Evolutionary conservation across 2,113 vertebrate species (phyloP), one percentile per base, ranked within the genome.

Genomic region (Pteruthius melanotis): DNA sequence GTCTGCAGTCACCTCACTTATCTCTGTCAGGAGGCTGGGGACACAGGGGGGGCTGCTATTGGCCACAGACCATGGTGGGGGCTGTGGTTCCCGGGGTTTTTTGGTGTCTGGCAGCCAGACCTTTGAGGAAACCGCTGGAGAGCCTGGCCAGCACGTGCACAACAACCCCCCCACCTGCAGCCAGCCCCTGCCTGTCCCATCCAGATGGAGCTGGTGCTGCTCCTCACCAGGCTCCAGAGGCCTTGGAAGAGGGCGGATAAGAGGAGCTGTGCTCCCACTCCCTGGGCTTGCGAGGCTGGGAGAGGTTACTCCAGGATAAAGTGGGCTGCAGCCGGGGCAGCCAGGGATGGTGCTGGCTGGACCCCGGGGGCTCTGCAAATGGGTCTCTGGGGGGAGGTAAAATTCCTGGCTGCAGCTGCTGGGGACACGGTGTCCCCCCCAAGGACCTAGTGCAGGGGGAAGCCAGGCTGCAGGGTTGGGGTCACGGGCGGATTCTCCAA

Each of bases 121-220:
- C 68, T 80, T 23, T 9, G 78, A 53, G 20, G 64, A 75, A 74
- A 20, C 18, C 1, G 0, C 39, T 5, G 6, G 60, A 44, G 52
- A 90, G 83, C 87, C 76, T 0, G 4, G 44, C 33, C 8, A 3
- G 83, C 90, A 61, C 24, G 10, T 69, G 37, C n/a, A 16, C 35
- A 3, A 7, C 45, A 31, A 9, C n/a, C 83, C 45, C 13, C 88
- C 75, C 75, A 64, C 61, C 49, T 66, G 47, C 61, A 82, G 82
- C 54, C 87, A 88, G 76, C 71, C 76, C 83, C 89, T 76, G 83
- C 59, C 54, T 71, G 57, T 89, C 85, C 81, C 54, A 14, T 81
- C 72, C 86, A 87, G 95, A 94, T 89, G 93, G 94, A 79, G 92
- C 96, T 72, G 80, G 91, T 87, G 83, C 90, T 77, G 65, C 93